Evolutionary conservation across 2,888 invertebrate species (phyloP), one percentile per base, ranked within the genome.

Genomic region (Cyclophora albipunctata): DNA sequence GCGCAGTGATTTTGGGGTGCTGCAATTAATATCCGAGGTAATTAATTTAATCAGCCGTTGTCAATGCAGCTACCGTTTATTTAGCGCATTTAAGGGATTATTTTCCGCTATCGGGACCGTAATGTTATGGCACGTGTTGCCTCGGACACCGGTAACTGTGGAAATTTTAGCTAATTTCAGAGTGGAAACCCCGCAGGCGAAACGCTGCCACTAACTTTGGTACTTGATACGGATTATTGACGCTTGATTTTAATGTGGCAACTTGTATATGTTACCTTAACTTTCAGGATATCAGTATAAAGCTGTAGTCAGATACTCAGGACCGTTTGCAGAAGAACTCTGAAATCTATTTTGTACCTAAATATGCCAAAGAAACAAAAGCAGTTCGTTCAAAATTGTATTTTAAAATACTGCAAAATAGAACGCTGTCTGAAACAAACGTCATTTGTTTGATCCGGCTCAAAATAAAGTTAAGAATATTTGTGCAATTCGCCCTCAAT

Each of bases 121-220:
- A 64, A 66, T 73, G 64, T 69, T 71, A 66, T 69, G 69, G 62
- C 71, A 75, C 58, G 60, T 68, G 66, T 64, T 60, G 63, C 60
- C 59, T 57, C 59, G 54, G 61, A 56, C 62, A 37, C 48, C 37
- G 42, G 45, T 50, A 44, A 46, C 43, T 46, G 34, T 37, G 37
- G 37, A 37, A 43, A 43, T 20, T 43, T 43, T 33, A 43, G 42
- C 33, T 43, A 41, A 48, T 53, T 55, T 51, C 7, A 48, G 46
- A 47, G 50, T 52, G 49, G 48, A 62, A 55, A 34, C 45, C 34
- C 50, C 49, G 41, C 49, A 47, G 20, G 20, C 20, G 20, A 34
- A 7, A n/a, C 2, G 45, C 20, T n/a, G 41, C 40, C 34, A 40
- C 43, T 49, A 37, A 46, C 45, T 34, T 45, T 33, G 7, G 35